A percentile compares a stretch with the other conserved stretches of the same genome.
Conservation (phyloP, 2,797 vertebrate species). For the Streptopelia turtur region DNA sequence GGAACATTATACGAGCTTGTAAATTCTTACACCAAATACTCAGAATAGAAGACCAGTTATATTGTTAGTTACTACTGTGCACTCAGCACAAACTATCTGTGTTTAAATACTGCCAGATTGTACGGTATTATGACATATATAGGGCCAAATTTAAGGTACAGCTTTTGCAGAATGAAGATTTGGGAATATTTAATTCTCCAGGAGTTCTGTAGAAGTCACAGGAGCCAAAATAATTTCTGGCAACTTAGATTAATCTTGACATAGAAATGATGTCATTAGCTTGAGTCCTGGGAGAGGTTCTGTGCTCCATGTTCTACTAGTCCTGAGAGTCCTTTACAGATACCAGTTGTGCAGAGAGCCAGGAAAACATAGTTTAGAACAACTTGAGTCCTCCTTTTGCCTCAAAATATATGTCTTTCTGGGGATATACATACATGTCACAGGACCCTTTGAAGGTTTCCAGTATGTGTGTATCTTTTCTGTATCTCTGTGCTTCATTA, state of each 20-base stretch:
- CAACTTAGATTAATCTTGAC: background rate
- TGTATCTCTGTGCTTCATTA: background rate
- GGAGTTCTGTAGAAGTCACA: background rate
- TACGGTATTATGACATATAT: background rate
- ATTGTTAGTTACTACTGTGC: background rate
- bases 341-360: background rate
- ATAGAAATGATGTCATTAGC: background rate
- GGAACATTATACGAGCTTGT: background rate
- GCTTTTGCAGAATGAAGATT: background rate
- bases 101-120: background rate
- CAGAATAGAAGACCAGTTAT: background rate
- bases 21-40: background rate
- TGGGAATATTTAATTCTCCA: background rate
- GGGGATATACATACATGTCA: background rate
- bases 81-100: background rate
- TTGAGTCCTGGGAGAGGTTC: background rate
- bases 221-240: slow-evolving; percentile 16
- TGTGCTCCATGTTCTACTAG: background rate
- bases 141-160: background rate
- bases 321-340: background rate
- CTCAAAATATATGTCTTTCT: background rate
- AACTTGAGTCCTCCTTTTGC: background rate
- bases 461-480: background rate
- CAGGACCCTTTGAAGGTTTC: background rate
- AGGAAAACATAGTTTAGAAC: background rate